Evolutionary conservation across 1,140 invertebrate genomes (phyloP).

Genomic region (Zophobas atratus): DNA sequence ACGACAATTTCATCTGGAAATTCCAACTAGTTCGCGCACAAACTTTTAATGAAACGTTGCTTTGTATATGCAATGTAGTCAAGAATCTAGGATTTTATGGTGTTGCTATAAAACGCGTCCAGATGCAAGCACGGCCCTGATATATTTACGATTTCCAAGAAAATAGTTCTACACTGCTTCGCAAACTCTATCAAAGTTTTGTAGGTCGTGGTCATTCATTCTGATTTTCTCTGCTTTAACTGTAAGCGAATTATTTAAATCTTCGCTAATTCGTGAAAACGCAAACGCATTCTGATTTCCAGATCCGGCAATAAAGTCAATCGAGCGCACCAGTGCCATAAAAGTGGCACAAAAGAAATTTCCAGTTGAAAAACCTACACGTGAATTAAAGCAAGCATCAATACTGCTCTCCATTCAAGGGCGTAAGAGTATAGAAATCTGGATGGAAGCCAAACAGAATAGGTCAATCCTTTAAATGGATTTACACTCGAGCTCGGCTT

Average conservation of each 20-base stretch:
- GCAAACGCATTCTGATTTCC: not conserved
- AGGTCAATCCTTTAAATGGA: slow-evolving; percentile 47
- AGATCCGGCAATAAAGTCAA: slow-evolving; percentile 7
- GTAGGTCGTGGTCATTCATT: slow-evolving; percentile 6
- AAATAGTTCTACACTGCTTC: not conserved
- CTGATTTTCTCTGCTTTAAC: not conserved
- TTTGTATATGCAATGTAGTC: not conserved
- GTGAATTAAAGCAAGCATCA: slow-evolving; percentile 37
- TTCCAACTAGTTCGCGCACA: too few species aligned
- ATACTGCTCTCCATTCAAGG: slow-evolving; percentile 27
- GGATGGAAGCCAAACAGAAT: slow-evolving; percentile 43
- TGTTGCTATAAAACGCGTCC: not conserved
- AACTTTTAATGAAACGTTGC: too few species aligned
- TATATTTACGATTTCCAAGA: slow-evolving; percentile 15
- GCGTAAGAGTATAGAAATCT: slow-evolving; percentile 23
- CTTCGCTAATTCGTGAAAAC: not conserved
- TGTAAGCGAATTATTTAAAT: not conserved
- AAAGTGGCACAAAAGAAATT: slow-evolving; percentile 25
- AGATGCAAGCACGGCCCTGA: not conserved
- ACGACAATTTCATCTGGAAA: too few species aligned
- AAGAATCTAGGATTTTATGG: not conserved
- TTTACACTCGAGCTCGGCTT: slow-evolving; percentile 30
- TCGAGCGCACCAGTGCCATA: slow-evolving; percentile 8
- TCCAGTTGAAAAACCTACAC: slow-evolving; percentile 27
- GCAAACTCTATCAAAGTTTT: slow-evolving; percentile 28